Conservation (phyloP, 2,113 vertebrate species). For the Heterotilapia buettikoferi region DNA sequence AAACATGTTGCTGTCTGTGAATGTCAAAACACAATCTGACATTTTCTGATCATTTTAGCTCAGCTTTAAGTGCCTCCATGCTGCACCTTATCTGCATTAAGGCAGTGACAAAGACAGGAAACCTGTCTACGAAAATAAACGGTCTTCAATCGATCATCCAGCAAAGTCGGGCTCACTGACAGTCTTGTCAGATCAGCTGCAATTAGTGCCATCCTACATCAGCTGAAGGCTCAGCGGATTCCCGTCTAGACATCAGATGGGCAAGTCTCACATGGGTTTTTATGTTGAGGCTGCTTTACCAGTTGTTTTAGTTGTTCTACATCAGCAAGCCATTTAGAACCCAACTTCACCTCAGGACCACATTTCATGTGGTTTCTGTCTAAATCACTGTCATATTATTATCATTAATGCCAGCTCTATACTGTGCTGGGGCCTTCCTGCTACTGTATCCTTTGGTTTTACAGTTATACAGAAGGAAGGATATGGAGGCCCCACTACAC, state of each 20-base stretch:
- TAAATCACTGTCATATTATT: fast-evolving
- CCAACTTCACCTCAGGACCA: neutral
- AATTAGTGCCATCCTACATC: neutral
- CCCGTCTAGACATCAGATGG: neutral
- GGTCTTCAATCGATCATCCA: neutral
- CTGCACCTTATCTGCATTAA: neutral
- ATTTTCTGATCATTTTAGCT: neutral
- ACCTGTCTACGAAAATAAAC: neutral
- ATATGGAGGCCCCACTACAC: neutral
- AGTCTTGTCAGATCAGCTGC: neutral
- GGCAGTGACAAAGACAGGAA: neutral
- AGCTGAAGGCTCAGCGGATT: neutral
- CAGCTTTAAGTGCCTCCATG: neutral
- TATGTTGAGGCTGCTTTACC: neutral
- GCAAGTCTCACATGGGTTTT: neutral
- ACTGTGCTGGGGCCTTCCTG: neutral
- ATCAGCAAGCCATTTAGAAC: neutral
- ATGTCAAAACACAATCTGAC: neutral
- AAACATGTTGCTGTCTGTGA: neutral
- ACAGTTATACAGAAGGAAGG: neutral
- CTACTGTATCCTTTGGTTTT: neutral
- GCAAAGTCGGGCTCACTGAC: fast-evolving
- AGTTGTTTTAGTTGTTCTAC: neutral
- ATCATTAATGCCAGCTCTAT: neutral
- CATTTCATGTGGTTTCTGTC: fast-evolving